These are phyloP conservation scores for Conchocele bisecta DNA, from an alignment of 2,888 invertebrate genomes.

Conservation along the genomic window DNA sequence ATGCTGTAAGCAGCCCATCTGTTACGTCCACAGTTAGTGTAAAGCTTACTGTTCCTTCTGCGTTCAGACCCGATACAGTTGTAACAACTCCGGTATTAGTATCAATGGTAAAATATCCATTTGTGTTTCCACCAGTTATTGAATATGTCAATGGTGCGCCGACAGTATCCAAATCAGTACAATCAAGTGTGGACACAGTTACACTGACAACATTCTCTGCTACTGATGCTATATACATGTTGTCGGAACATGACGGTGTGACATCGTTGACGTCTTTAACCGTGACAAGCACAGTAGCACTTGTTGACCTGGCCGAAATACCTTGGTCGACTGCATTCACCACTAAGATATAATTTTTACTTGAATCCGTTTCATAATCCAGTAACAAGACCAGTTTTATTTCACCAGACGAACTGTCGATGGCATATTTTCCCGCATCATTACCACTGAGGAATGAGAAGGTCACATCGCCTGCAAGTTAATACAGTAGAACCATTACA, in stretches of 20 bases:
- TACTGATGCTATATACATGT: constrained; percentile 45
- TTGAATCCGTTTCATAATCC: constrained; percentile 68
- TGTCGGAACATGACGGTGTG: constrained; percentile 54
- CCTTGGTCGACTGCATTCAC: constrained; percentile 66
- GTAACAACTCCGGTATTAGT: constrained; percentile 56
- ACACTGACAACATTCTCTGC: constrained; percentile 60
- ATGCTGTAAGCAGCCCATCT: constrained; percentile 91
- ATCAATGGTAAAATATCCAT: constrained; percentile 49
- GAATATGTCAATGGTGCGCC: constrained; percentile 48
- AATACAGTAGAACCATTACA: not conserved
- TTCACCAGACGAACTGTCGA: constrained; percentile 44
- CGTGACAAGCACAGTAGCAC: constrained; percentile 54
- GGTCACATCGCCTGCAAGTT: constrained; percentile 36
- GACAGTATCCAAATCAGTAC: constrained; percentile 65
- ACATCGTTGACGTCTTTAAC: constrained; percentile 72
- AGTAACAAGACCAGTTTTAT: constrained; percentile 45
- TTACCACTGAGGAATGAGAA: constrained; percentile 59
- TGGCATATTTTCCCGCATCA: constrained; percentile 50
- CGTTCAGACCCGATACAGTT: constrained; percentile 61
- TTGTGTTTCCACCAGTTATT: constrained; percentile 56
- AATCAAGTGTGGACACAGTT: constrained; percentile 56
- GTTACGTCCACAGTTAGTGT: constrained; percentile 58
- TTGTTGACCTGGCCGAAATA: constrained; percentile 40
- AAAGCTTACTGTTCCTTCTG: constrained; percentile 61
- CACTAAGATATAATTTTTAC: constrained; percentile 64